Percentiles rank a stretch among this genome's conserved stretches.
These are phyloP conservation scores for Scomber japonicus DNA, from an alignment of 2,113 vertebrate genomes.

Conservation along the genomic window DNA sequence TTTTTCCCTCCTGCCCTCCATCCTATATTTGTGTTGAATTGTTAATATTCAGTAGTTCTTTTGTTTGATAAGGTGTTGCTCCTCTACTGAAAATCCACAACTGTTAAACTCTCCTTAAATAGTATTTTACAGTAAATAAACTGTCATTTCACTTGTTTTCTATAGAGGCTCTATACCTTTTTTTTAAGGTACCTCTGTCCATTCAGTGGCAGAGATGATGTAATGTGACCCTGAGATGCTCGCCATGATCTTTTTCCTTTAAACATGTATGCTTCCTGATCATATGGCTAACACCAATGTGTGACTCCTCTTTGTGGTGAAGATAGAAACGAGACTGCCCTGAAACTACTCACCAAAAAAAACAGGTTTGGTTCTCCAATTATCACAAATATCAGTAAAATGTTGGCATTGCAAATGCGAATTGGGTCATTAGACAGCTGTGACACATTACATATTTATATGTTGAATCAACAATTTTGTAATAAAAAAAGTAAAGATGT, in stretches of 20 bases:
- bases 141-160: background rate
- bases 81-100: conserved; percentile 9
- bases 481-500: conserved; percentile 20
- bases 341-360: background rate
- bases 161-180: conserved; percentile 3
- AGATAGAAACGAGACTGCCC: background rate
- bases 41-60: conserved; percentile 44
- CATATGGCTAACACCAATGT: background rate
- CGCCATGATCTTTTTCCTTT: conserved; percentile 44
- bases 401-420: background rate
- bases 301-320: background rate
- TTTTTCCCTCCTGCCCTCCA: conserved; percentile 25
- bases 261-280: conserved; percentile 19
- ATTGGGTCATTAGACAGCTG: conserved; percentile 27
- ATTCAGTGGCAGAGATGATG: conserved; percentile 23
- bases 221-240: conserved; percentile 8
- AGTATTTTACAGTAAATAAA: conserved; percentile 21
- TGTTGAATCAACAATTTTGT: conserved; percentile 5
- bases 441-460: conserved; percentile 14
- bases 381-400: conserved; percentile 1
- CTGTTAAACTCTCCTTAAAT: background rate
- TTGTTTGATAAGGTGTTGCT: conserved; percentile 54
- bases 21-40: conserved; percentile 58
- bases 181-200: conserved; percentile 42
- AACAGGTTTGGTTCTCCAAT: conserved; percentile 57